Base-by-base conservation (phyloP, 1,140 invertebrate species). In the Platorchestia sp. region DNA sequence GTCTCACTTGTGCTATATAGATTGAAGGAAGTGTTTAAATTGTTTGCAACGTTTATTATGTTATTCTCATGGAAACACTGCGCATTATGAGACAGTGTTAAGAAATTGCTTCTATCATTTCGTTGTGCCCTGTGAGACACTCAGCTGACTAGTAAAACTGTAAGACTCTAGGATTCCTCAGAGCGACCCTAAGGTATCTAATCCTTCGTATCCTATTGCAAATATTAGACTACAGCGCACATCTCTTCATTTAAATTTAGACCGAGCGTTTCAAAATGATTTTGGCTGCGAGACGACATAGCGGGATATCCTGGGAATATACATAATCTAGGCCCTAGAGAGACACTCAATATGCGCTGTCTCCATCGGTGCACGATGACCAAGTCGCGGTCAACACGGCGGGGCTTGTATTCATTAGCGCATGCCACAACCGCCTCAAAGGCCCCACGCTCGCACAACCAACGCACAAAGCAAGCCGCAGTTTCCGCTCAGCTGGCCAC, bases 341-440 rank as follows among this genome's bases (percentile, higher is more conserved):
- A 45, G 45, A 44, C 91, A 44, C 40, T 47, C 91, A 93, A 93
- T 93, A 93, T 93, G 43, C 91, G 45, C 45, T 47, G 91, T 45
- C 91, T 7, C 91, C 45, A 93, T 93, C 91, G 91, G 40, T 93
- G 91, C 45, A 27, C 36, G 45, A 16, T 36, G 45, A 16, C 43
- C 91, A 44, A 40, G 91, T 47, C 45, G 45, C 45, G 44, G 91
- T 93, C 91, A 93, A 93, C 91, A 93, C 41, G 91, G 1, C 45
- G 10, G 14, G 45, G 45, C 43, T 93, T 93, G 91, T 93, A 93
- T 93, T 93, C 91, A 93, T 93, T 45, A 93, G 45, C 7, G 91
- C 41, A 93, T 93, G 40, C 91, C 91, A 7, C 44, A 93, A 93
- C 91, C 47, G 47, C 91, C 27, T 93, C 91, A 45, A 93, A 44